These are phyloP conservation scores for Neoaliturus tenellus DNA, from an alignment of 2,888 invertebrate species.

Conservation along the genomic window DNA sequence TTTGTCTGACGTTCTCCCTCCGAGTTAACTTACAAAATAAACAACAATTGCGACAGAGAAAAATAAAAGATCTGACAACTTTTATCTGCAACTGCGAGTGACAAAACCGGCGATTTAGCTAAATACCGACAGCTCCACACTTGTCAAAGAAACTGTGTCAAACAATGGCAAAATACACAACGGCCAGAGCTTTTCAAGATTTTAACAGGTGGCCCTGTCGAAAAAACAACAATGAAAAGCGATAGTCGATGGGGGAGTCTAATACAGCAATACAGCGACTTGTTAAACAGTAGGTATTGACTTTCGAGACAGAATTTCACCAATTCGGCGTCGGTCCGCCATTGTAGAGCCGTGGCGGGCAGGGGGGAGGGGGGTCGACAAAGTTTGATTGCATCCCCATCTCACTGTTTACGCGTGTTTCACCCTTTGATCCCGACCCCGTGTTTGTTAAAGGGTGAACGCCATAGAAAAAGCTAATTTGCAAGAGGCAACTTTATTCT, in stretches of 20 bases:
- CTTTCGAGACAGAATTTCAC: constrained; percentile 41
- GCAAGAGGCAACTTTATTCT: constrained; percentile 43
- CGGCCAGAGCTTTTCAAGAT: not conserved
- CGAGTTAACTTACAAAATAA: constrained; percentile 26
- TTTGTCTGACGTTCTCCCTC: no score
- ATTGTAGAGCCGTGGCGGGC: no score
- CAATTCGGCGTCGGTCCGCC: constrained; percentile 40
- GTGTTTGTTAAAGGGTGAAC: constrained; percentile 52
- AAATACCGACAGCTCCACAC: constrained; percentile 18
- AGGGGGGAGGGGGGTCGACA: constrained; percentile 20
- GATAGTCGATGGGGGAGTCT: constrained; percentile 1
- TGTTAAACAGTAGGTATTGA: constrained; percentile 43
- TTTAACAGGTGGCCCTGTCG: constrained; percentile 13
- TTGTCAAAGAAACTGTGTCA: constrained; percentile 12
- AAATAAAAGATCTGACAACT: constrained; percentile 6
- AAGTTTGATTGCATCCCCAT: constrained; percentile 55
- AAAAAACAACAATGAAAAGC: constrained; percentile 22
- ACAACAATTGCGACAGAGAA: not conserved
- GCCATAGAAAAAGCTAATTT: constrained; percentile 55
- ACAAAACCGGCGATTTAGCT: constrained; percentile 34
- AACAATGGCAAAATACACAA: constrained; percentile 39
- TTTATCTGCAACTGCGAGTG: constrained; percentile 16
- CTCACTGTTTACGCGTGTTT: constrained; percentile 54
- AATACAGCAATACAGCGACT: constrained; percentile 21
- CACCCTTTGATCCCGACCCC: constrained; percentile 53